A percentile compares a stretch with the other conserved stretches of the same genome.
Evolutionary conservation across 2,113 vertebrate species (phyloP).

Genomic region (Dolichotis patagonum): DNA sequence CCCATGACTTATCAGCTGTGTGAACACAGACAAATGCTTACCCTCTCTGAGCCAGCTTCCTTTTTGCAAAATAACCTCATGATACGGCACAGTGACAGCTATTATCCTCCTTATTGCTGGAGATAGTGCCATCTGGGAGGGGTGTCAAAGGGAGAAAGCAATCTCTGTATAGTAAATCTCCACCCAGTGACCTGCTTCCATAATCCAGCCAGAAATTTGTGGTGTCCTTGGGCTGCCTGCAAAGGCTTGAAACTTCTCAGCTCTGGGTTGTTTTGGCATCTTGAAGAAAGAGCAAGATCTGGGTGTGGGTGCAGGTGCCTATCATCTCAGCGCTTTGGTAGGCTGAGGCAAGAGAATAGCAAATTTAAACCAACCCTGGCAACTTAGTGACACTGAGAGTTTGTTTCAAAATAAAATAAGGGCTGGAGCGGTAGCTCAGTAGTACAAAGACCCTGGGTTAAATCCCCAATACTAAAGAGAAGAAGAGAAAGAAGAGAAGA

Average conservation of each 20-base stretch:
- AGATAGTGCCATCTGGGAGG: not conserved
- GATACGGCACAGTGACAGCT: not conserved
- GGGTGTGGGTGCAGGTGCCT: not conserved
- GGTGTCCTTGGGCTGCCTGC: not conserved
- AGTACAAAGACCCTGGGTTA: not conserved
- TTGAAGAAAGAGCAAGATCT: not conserved
- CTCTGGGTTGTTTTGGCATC: slow-evolving; percentile 1
- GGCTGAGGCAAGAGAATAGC: not conserved
- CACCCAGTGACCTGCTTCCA: not conserved
- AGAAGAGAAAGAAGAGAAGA: not conserved
- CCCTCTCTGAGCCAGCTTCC: not conserved
- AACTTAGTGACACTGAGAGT: not conserved
- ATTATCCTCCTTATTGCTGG: not conserved
- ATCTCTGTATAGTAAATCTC: not conserved
- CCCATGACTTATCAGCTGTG: not conserved
- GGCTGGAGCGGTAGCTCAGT: not conserved
- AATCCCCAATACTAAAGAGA: not conserved
- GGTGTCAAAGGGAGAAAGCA: not conserved
- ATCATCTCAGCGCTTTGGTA: not conserved
- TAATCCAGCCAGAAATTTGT: not conserved
- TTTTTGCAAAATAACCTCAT: not conserved
- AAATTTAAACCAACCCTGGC: not conserved
- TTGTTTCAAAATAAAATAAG: not conserved
- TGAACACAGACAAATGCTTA: not conserved
- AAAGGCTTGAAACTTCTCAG: not conserved